Base-by-base conservation (phyloP, 1,140 invertebrate genomes). In the Pseudomyrmex pallidus region DNA sequence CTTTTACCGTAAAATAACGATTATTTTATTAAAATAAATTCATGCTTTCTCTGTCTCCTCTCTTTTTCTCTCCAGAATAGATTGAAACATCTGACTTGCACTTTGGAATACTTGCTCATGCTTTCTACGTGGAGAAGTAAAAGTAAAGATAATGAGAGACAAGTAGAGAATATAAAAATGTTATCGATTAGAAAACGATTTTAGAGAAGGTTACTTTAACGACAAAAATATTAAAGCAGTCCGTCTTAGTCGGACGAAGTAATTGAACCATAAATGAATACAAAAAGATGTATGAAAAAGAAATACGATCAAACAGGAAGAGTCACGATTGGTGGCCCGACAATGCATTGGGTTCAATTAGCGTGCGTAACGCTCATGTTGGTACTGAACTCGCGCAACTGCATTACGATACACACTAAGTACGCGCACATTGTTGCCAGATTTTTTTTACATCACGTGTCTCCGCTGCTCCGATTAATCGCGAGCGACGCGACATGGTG, bases 361-460 rank as follows among this genome's bases (percentile, higher is more conserved):
- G 73, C 57, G 57, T 70, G 78, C 67, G 67, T 84, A 83, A 84
- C 74, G 66, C 17, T 73, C 57, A 62, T 63, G 44, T 52, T 74
- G 56, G 44, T 61, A 44, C 61, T 61, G 44, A 85, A 85, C 66
- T 80, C 78, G 48, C 52, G 56, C 73, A 62, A 73, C 62, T 72
- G 46, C 20, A 62, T 84, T 82, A 85, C 68, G 70, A 82, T 61
- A 22, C 66, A 77, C 17, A 63, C 17, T 15, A 35, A 20, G 46
- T 66, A 70, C 74, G 63, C 54, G 56, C 59, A 83, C 84, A 62
- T 64, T 76, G 84, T 85, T 85, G 84, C 84, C 84, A 83, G 84
- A 85, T 85, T 85, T 85, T 85, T 83, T 85, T 83, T 83, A 66
- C 68, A 68, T 85, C 84, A 82, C 84, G 63, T 84, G 83, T 84